A percentile compares a stretch with the other conserved stretches of the same genome.
Evolutionary conservation across 2,113 vertebrate genomes (phyloP).

Genomic region (Serilophus lunatus): DNA sequence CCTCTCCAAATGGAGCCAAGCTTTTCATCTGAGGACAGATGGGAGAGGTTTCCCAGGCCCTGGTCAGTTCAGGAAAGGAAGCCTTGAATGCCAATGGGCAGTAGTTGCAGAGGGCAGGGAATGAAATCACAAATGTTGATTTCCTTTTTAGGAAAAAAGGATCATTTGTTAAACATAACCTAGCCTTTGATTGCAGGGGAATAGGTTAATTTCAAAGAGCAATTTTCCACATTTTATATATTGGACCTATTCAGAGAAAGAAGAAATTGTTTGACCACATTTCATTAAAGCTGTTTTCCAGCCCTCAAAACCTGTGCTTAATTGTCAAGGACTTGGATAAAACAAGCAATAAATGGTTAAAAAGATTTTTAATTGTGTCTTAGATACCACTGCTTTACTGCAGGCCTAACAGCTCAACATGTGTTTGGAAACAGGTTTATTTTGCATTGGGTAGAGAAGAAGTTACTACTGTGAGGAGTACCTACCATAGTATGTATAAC

Average conservation of each 20-base stretch:
- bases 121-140: constrained; percentile 3
- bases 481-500: not conserved
- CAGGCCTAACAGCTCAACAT: not conserved
- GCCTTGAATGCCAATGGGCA: no score
- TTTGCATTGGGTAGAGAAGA: not conserved
- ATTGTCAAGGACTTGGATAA: not conserved
- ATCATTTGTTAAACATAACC: constrained; percentile 9
- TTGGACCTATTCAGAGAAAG: not conserved
- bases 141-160: not conserved
- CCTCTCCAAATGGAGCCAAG: not conserved
- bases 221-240: not conserved
- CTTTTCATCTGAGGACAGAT: fast-evolving
- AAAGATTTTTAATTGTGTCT: not conserved
- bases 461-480: not conserved
- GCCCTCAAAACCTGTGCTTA: not conserved
- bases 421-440: not conserved
- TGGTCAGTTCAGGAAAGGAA: fast-evolving
- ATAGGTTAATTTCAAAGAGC: constrained; percentile 31
- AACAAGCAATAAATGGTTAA: not conserved
- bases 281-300: not conserved
- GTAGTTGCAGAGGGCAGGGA: not conserved
- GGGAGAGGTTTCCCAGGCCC: fast-evolving
- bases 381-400: not conserved
- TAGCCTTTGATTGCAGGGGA: not conserved
- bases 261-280: not conserved